Evolutionary conservation across 1,140 invertebrate genomes (phyloP), one percentile per base, ranked within the genome.

Genomic region (Chlorops oryzae): DNA sequence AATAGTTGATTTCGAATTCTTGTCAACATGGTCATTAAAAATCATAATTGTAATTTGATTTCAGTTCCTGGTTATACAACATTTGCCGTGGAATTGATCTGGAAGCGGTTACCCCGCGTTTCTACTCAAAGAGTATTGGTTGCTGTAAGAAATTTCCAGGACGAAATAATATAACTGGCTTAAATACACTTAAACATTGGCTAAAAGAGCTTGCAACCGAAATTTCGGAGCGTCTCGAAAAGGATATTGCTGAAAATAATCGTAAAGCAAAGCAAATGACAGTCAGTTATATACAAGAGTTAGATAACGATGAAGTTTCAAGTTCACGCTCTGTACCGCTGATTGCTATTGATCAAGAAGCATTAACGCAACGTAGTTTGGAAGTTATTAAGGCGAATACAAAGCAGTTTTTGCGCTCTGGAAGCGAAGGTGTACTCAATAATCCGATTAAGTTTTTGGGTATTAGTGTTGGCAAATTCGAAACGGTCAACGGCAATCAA

Each of bases 91-190:
- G 96, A 9, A 82, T 92, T 52, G 92, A 97, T 60, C 63, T 83
- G 54, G 94, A 97, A 63, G 82, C 85, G 21, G 94, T 98, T 0
- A 85, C 78, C 49, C 78, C 84, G 1, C 78, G 91, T 60, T 81
- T 93, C 52, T 80, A 93, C 41, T 78, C 90, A 1, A 96, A 97
- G 72, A 96, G 92, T 27, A 94, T 98, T 58, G 94, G 92, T 1
- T 96, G 92, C 63, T 92, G 90, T 62, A 98, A 98, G 76, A 91
- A 88, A 59, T 96, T 98, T 72, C 80, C 81, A 12, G 94, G 93
- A 0, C 86, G 83, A 69, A 80, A 81, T 52, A 81, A 84, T n/a
- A 78, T 97, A 15, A 73, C 74, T 4, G 83, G 83, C 2, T 72
- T 80, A 49, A 80, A 88, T 47, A 81, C 84, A 56, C 80, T 95